Conservation (phyloP, 2,113 vertebrate genomes). For the Anser brachyrhynchus region DNA sequence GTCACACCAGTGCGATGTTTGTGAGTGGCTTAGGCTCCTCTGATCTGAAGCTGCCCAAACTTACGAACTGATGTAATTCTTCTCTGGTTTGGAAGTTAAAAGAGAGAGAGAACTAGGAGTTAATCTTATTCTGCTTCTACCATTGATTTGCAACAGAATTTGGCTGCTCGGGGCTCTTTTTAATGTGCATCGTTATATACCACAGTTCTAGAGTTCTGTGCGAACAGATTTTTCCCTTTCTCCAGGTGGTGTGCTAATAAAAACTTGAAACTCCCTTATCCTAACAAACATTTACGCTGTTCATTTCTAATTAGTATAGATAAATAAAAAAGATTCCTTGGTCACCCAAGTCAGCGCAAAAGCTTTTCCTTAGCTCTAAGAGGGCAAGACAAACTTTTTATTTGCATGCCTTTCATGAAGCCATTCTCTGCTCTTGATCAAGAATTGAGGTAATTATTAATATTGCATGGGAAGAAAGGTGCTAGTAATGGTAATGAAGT, state of each 20-base stretch:
- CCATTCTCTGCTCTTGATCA: neutral
- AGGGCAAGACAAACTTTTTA: neutral
- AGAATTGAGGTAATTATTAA: neutral
- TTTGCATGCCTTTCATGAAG: neutral
- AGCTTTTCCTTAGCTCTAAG: neutral
- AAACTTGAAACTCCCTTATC: neutral
- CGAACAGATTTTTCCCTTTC: neutral
- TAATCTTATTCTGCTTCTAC: neutral
- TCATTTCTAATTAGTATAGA: neutral
- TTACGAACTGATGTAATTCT: neutral
- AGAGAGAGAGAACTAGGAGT: neutral
- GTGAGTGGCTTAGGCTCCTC: neutral
- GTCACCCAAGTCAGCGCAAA: neutral
- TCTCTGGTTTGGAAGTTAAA: neutral
- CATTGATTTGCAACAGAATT: neutral
- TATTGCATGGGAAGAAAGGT: neutral
- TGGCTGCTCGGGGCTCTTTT: neutral
- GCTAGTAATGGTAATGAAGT: neutral
- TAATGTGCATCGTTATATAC: fast-evolving
- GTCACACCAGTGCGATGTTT: neutral
- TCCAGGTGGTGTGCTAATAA: neutral
- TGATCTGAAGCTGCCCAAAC: neutral
- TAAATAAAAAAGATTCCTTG: neutral
- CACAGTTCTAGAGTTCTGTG: neutral
- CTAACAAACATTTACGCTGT: neutral